Conservation (phyloP, 2,797 vertebrate species). For the Urocyon cinereoargenteus region DNA sequence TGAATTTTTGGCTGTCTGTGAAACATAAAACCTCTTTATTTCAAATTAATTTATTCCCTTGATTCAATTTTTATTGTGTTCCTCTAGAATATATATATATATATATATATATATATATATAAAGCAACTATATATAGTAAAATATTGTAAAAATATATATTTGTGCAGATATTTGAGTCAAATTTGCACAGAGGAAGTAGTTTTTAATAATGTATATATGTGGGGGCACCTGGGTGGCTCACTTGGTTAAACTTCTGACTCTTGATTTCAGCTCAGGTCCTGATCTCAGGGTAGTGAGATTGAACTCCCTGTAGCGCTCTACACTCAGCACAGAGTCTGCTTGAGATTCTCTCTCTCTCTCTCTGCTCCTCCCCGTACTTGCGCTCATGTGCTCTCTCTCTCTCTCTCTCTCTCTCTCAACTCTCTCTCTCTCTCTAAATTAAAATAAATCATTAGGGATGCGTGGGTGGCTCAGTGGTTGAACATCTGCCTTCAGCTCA, state of each 20-base stretch:
- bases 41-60: slow-evolving; percentile 32
- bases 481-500: no score
- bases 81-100: background rate
- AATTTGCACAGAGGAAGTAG: background rate
- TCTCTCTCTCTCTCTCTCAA: fast-evolving
- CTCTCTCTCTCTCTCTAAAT: no score
- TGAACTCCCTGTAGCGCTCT: background rate
- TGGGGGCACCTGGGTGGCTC: background rate
- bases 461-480: no score
- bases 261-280: background rate
- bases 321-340: background rate
- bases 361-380: background rate
- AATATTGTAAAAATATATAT: no score
- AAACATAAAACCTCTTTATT: background rate
- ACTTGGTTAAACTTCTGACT: background rate
- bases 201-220: slow-evolving; percentile 24
- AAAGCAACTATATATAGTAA: no score
- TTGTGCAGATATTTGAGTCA: background rate
- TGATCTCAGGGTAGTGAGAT: background rate
- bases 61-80: slow-evolving; percentile 14
- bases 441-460: no score
- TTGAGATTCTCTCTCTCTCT: background rate
- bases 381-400: background rate
- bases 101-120: no score
- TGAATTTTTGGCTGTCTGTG: background rate